Evolutionary conservation across 2,797 vertebrate genomes (phyloP), one percentile per base, ranked within the genome.

Genomic region (Sebastes flavidus): DNA sequence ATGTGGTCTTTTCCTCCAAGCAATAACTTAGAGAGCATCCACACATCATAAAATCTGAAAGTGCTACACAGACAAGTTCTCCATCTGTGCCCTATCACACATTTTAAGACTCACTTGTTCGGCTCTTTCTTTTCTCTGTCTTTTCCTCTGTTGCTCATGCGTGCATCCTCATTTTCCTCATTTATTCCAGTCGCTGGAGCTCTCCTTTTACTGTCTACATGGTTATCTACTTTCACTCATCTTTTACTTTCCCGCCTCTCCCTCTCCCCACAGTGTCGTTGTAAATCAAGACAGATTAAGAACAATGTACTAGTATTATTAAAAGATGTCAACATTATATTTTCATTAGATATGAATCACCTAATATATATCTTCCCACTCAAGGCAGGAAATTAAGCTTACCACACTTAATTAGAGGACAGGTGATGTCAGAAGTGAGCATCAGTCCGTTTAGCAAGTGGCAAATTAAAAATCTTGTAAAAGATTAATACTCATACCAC

Each of bases 11-110:
- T 87, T 90, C 89, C 91, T 92, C 87, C 77, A 38, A 91, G 91
- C 91, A 74, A 86, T 90, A 85, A 91, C 87, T 88, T 86, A 75
- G 80, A 88, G 77, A 86, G 84, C 82, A 82, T 84, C 85, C 87
- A 87, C 89, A 91, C 86, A 82, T 93, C 91, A 91, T 90, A 90
- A 92, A 93, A 91, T 75, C 82, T 77, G 59, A 88, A 92, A 92
- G 87, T 91, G 87, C 91, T 62, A 86, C 78, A 84, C 78, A 92
- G 83, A 86, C 88, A 94, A 89, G 59, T 90, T 91, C 77, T 80
- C 91, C 91, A 91, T 94, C 91, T 93, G 92, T 85, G 79, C 78
- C 72, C 66, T 63, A 54, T 72, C 73, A 63, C 72, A 83, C 75
- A 81, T 84, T 87, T 83, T 83, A 87, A 83, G 74, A 87, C 75